Conservation (phyloP, 2,888 invertebrate genomes). For the Thyatira batis region DNA sequence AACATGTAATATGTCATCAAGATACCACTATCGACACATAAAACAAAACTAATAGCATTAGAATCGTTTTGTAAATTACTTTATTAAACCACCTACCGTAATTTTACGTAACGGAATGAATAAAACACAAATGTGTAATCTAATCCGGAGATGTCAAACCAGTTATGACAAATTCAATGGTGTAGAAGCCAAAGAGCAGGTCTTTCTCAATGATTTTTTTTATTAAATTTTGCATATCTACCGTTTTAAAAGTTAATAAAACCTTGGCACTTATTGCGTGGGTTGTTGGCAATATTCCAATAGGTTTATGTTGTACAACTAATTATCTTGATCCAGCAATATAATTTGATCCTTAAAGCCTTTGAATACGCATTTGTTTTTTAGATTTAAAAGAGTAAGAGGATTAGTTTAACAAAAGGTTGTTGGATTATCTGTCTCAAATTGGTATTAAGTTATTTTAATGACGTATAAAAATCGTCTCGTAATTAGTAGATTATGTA, state of each 20-base stretch:
- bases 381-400: neutral
- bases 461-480: too few species aligned
- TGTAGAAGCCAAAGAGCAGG: neutral
- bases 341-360: neutral
- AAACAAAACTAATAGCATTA: neutral
- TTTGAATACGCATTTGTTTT: neutral
- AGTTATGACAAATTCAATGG: neutral
- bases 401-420: neutral
- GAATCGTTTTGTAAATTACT: slow-evolving; percentile 1
- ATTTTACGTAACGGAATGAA: neutral
- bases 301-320: neutral
- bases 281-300: neutral
- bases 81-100: neutral
- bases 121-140: neutral
- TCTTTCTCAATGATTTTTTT: neutral
- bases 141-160: neutral
- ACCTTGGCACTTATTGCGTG: too few species aligned
- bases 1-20: neutral
- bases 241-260: neutral
- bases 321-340: neutral
- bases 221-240: neutral
- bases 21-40: neutral
- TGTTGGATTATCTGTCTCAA: neutral
- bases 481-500: too few species aligned
- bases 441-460: too few species aligned